These are phyloP conservation scores for Ennomos quercinarius DNA, from an alignment of 2,888 invertebrate species.

Conservation along the genomic window DNA sequence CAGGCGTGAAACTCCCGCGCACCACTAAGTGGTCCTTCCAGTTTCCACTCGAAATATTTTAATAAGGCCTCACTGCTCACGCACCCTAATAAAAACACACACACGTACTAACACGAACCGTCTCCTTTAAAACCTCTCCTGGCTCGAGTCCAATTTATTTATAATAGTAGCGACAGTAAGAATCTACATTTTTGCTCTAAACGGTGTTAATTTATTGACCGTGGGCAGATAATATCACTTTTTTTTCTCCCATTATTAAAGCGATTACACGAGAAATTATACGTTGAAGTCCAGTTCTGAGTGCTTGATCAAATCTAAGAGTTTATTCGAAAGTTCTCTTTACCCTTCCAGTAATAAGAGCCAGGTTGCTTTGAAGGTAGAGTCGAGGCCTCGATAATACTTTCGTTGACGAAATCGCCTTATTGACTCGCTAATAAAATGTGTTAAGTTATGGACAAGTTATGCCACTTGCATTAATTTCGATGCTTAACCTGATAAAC, in stretches of 20 bases:
- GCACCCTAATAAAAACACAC: constrained; percentile 83
- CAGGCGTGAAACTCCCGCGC: constrained; percentile 86
- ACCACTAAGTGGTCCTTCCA: constrained; percentile 85
- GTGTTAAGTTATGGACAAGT: constrained; percentile 84
- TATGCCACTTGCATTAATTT: constrained; percentile 85
- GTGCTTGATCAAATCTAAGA: constrained; percentile 56
- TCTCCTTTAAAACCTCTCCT: constrained; percentile 66
- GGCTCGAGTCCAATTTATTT: constrained; percentile 75
- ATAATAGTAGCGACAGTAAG: constrained; percentile 84
- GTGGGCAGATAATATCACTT: constrained; percentile 86
- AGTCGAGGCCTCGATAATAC: constrained; percentile 59
- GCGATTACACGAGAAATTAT: constrained; percentile 86
- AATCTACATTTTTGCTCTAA: constrained; percentile 85
- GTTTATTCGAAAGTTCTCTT: constrained; percentile 46
- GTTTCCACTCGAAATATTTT: constrained; percentile 86
- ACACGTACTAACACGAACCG: constrained; percentile 68
- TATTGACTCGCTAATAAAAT: constrained; percentile 83
- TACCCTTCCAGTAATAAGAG: constrained; percentile 47
- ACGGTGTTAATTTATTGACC: constrained; percentile 86
- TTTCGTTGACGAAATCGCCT: constrained; percentile 81
- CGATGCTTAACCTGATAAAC: constrained; percentile 85
- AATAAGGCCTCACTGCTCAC: constrained; percentile 84
- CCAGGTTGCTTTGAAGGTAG: constrained; percentile 46
- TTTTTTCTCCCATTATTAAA: constrained; percentile 83
- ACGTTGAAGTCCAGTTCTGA: constrained; percentile 76